Conservation (phyloP, 1,140 invertebrate genomes). For the roundworm (Caenorhabditis elegans) region WBcel235 BX284605.5:14625501-14626000, state of each 20-base stretch:
- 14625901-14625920: not conserved
- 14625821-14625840: not conserved
- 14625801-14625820: not conserved
- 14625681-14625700: not conserved
- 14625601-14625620: not conserved
- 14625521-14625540: no score
- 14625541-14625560: no score
- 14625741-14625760: slow-evolving; percentile 23
- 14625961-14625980: slow-evolving; percentile 2
- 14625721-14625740: no score
- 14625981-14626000: no score
- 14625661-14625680: slow-evolving; percentile 8
- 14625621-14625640: not conserved
- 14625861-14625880: slow-evolving; percentile 24
- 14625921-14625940: slow-evolving; percentile 29
- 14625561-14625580: no score
- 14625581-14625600: no score
- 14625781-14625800: not conserved
- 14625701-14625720: not conserved
- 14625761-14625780: slow-evolving; percentile 5
- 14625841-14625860: slow-evolving; percentile 13
- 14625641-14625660: not conserved
- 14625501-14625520: no score
- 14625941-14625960: slow-evolving; percentile 28
- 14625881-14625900: not conserved